Base-by-base conservation (phyloP, 1,140 invertebrate genomes). In the Drosophila elegans region DNA sequence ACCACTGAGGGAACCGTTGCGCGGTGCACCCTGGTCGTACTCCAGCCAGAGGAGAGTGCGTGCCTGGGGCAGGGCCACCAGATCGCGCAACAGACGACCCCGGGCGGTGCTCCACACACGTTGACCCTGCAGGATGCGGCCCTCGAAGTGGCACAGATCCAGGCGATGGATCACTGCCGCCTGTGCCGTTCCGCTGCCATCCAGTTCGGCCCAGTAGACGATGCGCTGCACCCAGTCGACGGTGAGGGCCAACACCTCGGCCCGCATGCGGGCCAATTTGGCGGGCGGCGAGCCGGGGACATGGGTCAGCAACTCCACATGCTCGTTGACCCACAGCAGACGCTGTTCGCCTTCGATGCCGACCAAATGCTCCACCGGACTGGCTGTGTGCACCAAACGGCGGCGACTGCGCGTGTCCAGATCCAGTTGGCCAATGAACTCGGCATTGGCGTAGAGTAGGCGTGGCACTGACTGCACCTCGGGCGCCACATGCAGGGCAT, bases 181-280 rank as follows among this genome's bases (percentile, higher is more conserved):
- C 5, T 80, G 51, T 2, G 77, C 53, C 1, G n/a, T 21, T 0
- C 16, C 36, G 34, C 0, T 21, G 52, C 94, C 92, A 12, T 90
- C 77, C 49, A 94, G 91, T 91, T 97, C 96, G 0, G 95, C 93
- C 95, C 96, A 97, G 84, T 97, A 98, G 1, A 98, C 92, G 46
- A 95, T 95, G 49, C 96, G 94, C 42, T 95, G 95, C 9, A 98
- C 94, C 97, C 97, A 98, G 92, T 98, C 97, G 0, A 97, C 93
- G 6, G 95, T 95, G 6, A 98, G 90, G 2, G 90, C 67, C 4
- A 92, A 66, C 1, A 92, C 91, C 32, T 94, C 94, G 13, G 94
- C 94, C 54, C 95, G 95, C 21, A 97, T 93, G 9, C 95, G 93
- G 3, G 95, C 91, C 62, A 97, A 93, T 93, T 96, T 95, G 0